phyloP scores from a whole-genome alignment of 1,140 invertebrate genomes.

The Leptinotarsa undecemlineata region DNA sequence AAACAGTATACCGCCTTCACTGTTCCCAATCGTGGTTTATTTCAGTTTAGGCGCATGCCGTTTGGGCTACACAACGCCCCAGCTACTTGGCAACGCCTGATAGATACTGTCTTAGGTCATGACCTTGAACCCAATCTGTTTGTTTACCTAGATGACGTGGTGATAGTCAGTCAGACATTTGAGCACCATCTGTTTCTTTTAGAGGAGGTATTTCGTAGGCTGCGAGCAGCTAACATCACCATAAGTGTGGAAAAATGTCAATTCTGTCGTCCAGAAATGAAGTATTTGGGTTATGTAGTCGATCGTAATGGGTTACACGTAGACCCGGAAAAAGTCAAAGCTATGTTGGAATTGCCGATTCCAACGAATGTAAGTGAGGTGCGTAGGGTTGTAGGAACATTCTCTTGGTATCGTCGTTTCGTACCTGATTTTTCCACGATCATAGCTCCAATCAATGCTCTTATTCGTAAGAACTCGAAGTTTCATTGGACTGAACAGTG shows the following conservation, averaged over 20 bases:
- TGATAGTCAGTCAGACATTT: conserved; percentile 34
- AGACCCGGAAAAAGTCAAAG: conserved; percentile 27
- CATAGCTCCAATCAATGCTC: conserved; percentile 2
- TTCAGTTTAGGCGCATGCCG: conserved; percentile 46
- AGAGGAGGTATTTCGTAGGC: not conserved
- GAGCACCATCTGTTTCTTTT: conserved; percentile 29
- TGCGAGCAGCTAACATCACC: conserved; percentile 9
- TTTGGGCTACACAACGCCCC: conserved; percentile 49
- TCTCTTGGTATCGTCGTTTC: conserved; percentile 13
- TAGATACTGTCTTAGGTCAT: conserved; percentile 43
- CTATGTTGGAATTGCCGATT: conserved; percentile 37
- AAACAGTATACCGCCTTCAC: conserved; percentile 57
- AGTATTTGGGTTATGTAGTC: conserved; percentile 8
- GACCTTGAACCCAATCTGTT: conserved; percentile 34
- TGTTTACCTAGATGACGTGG: conserved; percentile 50
- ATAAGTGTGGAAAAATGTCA: conserved; percentile 25
- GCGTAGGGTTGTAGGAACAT: not conserved
- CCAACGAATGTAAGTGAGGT: conserved; percentile 15
- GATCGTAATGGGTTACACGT: conserved; percentile 13
- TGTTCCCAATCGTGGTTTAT: conserved; percentile 48
- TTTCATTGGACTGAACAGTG: conserved; percentile 12
- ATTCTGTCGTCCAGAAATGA: conserved; percentile 10
- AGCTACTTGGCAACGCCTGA: conserved; percentile 50
- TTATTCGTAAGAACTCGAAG: conserved; percentile 4
- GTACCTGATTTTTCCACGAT: conserved; percentile 14